A percentile compares a stretch with the other conserved stretches of the same genome.
Conservation (phyloP, 1,140 invertebrate species). For the Ceratosolen solmsi region DNA sequence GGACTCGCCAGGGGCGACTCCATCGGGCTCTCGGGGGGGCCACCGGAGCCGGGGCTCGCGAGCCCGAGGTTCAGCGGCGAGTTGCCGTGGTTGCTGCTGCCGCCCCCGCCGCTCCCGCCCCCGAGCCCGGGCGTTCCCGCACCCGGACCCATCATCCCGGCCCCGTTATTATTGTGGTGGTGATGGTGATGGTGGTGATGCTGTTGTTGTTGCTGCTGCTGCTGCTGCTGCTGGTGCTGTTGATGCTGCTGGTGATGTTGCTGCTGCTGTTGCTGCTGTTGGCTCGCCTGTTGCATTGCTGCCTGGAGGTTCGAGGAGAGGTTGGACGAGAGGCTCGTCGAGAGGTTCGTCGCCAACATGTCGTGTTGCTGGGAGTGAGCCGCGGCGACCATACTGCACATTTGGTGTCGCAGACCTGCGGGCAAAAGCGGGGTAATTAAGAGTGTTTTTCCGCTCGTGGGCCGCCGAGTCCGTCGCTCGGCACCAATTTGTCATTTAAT, state of each 20-base stretch:
- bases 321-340: slow-evolving; percentile 66
- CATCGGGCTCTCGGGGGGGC: slow-evolving; percentile 70
- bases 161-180: slow-evolving; percentile 62
- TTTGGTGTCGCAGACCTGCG: slow-evolving; percentile 80
- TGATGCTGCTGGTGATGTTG: slow-evolving; percentile 66
- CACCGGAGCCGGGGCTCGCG: slow-evolving; percentile 72
- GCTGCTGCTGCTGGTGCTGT: slow-evolving; percentile 62
- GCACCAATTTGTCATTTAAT: no score
- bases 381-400: slow-evolving; percentile 82
- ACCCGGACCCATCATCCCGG: neutral
- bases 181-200: slow-evolving; percentile 64
- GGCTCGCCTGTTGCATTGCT: slow-evolving; percentile 71
- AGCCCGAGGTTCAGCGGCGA: slow-evolving; percentile 74
- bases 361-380: slow-evolving; percentile 77
- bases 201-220: slow-evolving; percentile 58
- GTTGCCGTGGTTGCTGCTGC: slow-evolving; percentile 71
- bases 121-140: slow-evolving; percentile 20
- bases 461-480: neutral
- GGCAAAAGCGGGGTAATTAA: neutral
- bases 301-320: slow-evolving; percentile 70
- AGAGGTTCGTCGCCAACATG: slow-evolving; percentile 71
- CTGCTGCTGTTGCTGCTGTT: slow-evolving; percentile 70
- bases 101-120: slow-evolving; percentile 42
- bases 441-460: neutral
- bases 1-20: slow-evolving; percentile 75